Evolutionary conservation across 2,888 invertebrate species (phyloP), one percentile per base, ranked within the genome.

Genomic region (Meganola albula): DNA sequence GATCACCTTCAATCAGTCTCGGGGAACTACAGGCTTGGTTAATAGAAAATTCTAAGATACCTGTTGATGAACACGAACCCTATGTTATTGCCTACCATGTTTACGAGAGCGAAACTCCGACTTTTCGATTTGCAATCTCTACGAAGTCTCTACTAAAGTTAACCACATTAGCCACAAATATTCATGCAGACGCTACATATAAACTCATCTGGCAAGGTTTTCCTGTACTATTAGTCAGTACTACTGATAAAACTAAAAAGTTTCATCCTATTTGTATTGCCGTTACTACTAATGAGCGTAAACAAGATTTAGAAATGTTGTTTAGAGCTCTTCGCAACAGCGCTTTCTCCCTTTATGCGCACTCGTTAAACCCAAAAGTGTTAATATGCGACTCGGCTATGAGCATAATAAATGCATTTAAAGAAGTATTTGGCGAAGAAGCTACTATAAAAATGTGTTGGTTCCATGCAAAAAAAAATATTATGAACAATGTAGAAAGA

Each of bases 391-490:
- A 46, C 33, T 46, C 48, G 10, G 38, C 50, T 7, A 31, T 18
- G 12, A 20, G 12, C 9, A 31, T 31, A 11, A 14, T 34, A 22
- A 28, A 28, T 31, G 31, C 29, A 28, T 40, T 40, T 28, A 35
- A 12, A 28, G 35, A 35, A 25, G 35, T 35, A 27, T 38, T 30
- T 26, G 37, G 42, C 18, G 34, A 37, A 12, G 37, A 44, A 24
- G 20, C 33, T n/a, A 24, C 24, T 25, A 30, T 41, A 12, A 20
- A 32, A 23, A 49, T 49, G 49, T 49, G 38, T 26, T 38, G 38
- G 47, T 35, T 40, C 21, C 44, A 48, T 20, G 40, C 42, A 21
- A 48, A 49, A 31, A 49, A 35, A 35, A 47, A 49, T 20, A 32
- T 36, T 18, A 25, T 23, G 18, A 27, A 20, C 24, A 31, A 31